These are phyloP conservation scores for Dryobates pubescens DNA, from an alignment of 2,797 vertebrate species.

Conservation along the genomic window DNA sequence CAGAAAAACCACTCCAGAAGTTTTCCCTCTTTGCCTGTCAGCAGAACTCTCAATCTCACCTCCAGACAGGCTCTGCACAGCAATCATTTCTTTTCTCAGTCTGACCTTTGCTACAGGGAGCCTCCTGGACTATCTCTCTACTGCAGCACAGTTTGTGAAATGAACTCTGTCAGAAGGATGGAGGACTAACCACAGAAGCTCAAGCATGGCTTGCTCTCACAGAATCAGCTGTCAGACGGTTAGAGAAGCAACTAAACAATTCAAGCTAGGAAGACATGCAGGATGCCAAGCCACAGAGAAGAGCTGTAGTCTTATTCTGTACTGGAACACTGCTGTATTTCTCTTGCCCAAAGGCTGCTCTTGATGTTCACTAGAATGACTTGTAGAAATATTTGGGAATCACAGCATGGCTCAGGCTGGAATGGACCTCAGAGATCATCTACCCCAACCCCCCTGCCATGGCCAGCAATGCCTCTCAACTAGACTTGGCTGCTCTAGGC, in stretches of 20 bases:
- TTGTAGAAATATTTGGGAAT: background rate
- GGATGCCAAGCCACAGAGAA: background rate
- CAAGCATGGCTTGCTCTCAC: background rate
- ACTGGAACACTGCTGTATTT: constrained; percentile 25
- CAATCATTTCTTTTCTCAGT: background rate
- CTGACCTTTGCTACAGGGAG: background rate
- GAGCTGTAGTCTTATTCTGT: constrained; percentile 31
- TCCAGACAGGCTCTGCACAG: background rate
- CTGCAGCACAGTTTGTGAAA: background rate
- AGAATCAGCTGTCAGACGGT: background rate
- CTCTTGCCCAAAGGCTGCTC: background rate
- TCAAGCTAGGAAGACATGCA: background rate
- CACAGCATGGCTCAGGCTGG: background rate
- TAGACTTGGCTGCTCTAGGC: no score
- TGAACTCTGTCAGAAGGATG: background rate
- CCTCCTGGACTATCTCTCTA: background rate
- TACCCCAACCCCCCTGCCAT: no score
- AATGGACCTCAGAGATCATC: no score
- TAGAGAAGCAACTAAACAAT: background rate
- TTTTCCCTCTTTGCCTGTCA: background rate
- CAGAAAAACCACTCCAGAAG: background rate
- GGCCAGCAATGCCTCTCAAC: no score
- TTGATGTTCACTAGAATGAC: background rate
- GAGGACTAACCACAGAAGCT: background rate
- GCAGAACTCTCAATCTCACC: background rate